Conservation (phyloP, 2,113 vertebrate species). For the Panthera uncia region DNA sequence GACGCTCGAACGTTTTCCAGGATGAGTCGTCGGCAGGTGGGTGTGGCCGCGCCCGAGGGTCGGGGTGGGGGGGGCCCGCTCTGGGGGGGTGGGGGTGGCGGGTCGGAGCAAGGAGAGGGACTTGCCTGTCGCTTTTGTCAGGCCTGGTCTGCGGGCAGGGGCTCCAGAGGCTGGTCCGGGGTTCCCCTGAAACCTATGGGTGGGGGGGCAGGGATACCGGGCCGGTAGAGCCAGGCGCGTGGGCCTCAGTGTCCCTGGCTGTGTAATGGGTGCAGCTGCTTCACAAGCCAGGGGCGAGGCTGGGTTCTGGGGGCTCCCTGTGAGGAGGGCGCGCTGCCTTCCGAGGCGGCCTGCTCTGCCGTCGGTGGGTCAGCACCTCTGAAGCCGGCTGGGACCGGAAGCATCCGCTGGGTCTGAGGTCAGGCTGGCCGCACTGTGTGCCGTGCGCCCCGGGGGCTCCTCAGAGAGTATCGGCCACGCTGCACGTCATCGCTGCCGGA, state of each 20-base stretch:
- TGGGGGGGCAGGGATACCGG: fast-evolving
- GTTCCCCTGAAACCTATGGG: neutral
- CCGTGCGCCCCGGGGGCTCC: fast-evolving
- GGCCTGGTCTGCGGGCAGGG: neutral
- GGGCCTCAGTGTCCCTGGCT: neutral
- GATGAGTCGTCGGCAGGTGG: conserved; percentile 91
- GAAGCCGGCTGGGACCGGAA: fast-evolving
- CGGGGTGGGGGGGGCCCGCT: fast-evolving
- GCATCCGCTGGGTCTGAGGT: fast-evolving
- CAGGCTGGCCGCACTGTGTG: fast-evolving
- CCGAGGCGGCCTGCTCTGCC: neutral
- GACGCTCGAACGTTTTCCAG: conserved; percentile 85
- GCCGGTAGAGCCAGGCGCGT: fast-evolving
- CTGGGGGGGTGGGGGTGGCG: fast-evolving
- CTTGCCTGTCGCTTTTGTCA: neutral
- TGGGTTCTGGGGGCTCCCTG: fast-evolving
- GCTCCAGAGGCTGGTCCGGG: neutral
- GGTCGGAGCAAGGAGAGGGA: neutral
- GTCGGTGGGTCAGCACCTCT: fast-evolving
- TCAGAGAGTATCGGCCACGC: fast-evolving
- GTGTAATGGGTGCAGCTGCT: fast-evolving
- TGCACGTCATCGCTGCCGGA: fast-evolving
- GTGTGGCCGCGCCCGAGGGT: neutral
- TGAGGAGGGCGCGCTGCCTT: fast-evolving
- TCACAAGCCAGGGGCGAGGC: neutral